Evolutionary conservation across 2,113 vertebrate species (phyloP).

Genomic region (Pyxicephalus adspersus): DNA sequence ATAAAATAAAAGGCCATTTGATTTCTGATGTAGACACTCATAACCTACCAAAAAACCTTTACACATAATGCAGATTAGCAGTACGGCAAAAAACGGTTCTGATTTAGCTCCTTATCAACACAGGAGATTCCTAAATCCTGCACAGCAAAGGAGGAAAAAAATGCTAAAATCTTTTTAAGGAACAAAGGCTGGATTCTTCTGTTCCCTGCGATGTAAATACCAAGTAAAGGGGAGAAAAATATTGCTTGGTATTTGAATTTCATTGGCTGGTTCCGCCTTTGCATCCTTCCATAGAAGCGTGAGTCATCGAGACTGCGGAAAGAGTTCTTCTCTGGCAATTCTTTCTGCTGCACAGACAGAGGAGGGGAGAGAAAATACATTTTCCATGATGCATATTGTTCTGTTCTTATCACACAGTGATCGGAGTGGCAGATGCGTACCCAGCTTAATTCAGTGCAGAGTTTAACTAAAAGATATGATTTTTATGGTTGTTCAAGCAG

Average conservation of each 20-base stretch:
- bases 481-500: too few species aligned
- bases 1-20: too few species aligned
- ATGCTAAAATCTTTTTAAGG: neutral
- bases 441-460: neutral
- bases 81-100: too few species aligned
- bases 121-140: too few species aligned
- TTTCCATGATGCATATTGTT: constrained; percentile 2
- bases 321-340: neutral
- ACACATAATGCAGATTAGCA: constrained; percentile 1
- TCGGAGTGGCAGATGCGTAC: neutral
- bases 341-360: constrained; percentile 18
- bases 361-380: neutral
- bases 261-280: constrained; percentile 2
- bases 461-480: too few species aligned
- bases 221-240: neutral
- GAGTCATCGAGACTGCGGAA: constrained; percentile 28
- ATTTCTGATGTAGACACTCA: too few species aligned
- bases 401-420: constrained; percentile 25
- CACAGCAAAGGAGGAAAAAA: neutral
- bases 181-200: too few species aligned
- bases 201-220: neutral
- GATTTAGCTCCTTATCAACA: too few species aligned
- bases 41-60: neutral
- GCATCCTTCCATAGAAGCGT: constrained; percentile 3
- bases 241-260: neutral